A percentile compares a stretch with the other conserved stretches of the same genome.
phyloP scores from a whole-genome alignment of 2,113 vertebrate genomes.

The Epinephelus lanceolatus region DNA sequence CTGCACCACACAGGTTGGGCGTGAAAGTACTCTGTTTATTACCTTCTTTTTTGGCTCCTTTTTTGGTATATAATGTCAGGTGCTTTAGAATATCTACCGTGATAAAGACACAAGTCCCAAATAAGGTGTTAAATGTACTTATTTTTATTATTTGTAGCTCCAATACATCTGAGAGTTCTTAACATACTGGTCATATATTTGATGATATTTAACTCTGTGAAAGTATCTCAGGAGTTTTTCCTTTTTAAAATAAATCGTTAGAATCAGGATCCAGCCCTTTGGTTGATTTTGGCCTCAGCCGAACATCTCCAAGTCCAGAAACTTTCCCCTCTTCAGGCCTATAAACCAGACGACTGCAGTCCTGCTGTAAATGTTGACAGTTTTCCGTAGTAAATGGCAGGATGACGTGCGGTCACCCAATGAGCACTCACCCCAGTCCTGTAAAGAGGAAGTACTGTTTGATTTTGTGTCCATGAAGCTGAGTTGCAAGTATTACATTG shows the following conservation, averaged over 20 bases:
- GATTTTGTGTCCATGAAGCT: constrained; percentile 32
- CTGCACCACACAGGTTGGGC: too few relatives aligned
- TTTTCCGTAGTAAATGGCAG: constrained; percentile 54
- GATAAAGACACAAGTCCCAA: too few relatives aligned
- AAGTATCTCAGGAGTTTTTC: not conserved
- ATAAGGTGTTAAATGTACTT: constrained; percentile 3
- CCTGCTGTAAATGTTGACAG: constrained; percentile 52
- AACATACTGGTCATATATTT: not conserved
- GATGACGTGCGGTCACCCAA: constrained; percentile 19
- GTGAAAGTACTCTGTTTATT: too few relatives aligned
- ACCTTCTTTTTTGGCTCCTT: too few relatives aligned
- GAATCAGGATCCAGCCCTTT: constrained; percentile 11
- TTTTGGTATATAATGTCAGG: too few relatives aligned
- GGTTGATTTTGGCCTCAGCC: constrained; percentile 24
- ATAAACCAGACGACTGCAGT: constrained; percentile 35
- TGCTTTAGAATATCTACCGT: not conserved
- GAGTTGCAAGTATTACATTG: not conserved
- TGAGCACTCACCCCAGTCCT: constrained; percentile 19
- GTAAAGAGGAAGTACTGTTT: constrained; percentile 67
- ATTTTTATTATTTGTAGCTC: not conserved
- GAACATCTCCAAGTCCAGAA: constrained; percentile 14
- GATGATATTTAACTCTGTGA: constrained; percentile 17
- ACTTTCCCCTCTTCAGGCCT: not conserved
- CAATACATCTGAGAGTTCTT: not conserved
- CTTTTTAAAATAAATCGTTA: not conserved